phyloP scores from a whole-genome alignment of 2,888 invertebrate species.

The Tetheella fluctuosa region DNA sequence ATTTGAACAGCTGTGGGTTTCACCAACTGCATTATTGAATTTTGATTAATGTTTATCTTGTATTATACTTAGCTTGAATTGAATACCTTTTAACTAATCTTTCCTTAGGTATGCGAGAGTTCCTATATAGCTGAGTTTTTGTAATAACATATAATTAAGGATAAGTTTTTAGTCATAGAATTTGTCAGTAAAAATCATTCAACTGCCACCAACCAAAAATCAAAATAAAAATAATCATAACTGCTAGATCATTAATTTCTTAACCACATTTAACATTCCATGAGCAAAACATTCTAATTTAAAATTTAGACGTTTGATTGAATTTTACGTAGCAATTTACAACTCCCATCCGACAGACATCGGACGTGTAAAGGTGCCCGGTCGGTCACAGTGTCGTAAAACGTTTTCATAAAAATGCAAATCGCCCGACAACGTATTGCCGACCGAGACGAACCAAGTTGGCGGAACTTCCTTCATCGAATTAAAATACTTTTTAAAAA shows the following conservation, averaged over 20 bases:
- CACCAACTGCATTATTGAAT: not conserved
- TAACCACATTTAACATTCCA: not conserved
- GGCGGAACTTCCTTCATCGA: conserved; percentile 65
- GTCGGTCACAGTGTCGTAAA: conserved; percentile 54
- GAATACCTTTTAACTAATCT: too few species aligned
- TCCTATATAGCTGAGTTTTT: too few species aligned
- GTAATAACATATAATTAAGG: too few species aligned
- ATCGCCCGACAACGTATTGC: conserved; percentile 74
- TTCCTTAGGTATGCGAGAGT: too few species aligned
- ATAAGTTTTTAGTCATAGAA: too few species aligned
- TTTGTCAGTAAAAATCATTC: too few species aligned
- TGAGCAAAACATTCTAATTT: not conserved
- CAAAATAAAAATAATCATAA: too few species aligned
- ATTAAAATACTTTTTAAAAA: conserved; percentile 73
- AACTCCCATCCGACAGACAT: conserved; percentile 21
- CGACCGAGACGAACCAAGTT: conserved; percentile 51
- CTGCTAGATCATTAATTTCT: not conserved
- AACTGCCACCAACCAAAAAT: too few species aligned
- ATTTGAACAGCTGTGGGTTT: conserved; percentile 26
- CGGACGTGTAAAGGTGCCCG: conserved; percentile 36
- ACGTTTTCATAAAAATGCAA: conserved; percentile 82
- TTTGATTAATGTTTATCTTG: not conserved
- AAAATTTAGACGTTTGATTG: conserved; percentile 18
- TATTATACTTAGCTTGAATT: not conserved
- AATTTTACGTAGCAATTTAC: conserved; percentile 28